phyloP scores from a whole-genome alignment of 2,797 vertebrate species.

The Echiichthys vipera region DNA sequence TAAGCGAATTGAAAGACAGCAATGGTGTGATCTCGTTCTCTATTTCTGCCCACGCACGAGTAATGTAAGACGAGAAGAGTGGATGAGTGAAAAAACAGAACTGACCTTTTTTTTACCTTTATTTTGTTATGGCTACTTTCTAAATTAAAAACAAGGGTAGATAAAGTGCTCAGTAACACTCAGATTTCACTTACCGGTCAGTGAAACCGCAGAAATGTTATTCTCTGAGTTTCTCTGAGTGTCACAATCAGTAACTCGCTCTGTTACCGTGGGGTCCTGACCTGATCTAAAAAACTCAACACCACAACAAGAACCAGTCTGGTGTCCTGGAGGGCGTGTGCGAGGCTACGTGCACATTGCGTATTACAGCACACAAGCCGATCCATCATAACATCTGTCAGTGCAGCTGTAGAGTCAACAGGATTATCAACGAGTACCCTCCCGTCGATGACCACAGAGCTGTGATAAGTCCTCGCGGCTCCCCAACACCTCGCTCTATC shows the following conservation, averaged over 20 bases:
- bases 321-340: neutral
- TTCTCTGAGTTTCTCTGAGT: too few relatives aligned
- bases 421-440: conserved; percentile 42
- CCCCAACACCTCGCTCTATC: neutral
- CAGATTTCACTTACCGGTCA: neutral
- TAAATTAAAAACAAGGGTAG: neutral
- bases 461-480: conserved; percentile 26
- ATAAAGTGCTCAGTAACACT: neutral
- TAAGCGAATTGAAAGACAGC: too few relatives aligned
- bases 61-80: neutral
- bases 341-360: neutral
- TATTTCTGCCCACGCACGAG: neutral
- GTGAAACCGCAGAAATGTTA: neutral
- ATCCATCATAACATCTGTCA: conserved; percentile 50
- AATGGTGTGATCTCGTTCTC: neutral
- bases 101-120: neutral
- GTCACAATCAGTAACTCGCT: too few relatives aligned
- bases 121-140: neutral
- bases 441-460: conserved; percentile 19
- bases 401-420: conserved; percentile 44
- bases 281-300: neutral
- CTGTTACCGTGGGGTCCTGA: neutral
- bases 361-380: conserved; percentile 6
- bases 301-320: neutral
- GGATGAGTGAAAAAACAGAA: neutral